Percentiles rank a stretch among this genome's conserved stretches.
Evolutionary conservation across 1,140 invertebrate species (phyloP).

Genomic region (Drosophila bipectinata): DNA sequence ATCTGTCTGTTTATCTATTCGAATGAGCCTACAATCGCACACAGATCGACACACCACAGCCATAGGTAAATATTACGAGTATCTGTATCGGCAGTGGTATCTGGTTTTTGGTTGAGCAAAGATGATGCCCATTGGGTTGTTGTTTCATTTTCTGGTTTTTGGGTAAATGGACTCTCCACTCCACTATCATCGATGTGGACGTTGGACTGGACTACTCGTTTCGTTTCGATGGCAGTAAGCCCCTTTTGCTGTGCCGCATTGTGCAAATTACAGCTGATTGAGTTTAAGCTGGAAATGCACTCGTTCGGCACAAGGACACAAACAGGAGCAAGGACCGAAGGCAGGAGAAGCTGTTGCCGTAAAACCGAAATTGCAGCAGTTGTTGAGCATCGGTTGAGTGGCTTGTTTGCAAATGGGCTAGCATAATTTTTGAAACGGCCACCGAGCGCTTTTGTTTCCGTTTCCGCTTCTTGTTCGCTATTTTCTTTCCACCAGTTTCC

Average conservation of each 20-base stretch:
- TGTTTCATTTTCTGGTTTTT: slow-evolving; percentile 9
- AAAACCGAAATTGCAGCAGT: slow-evolving; percentile 50
- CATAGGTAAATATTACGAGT: slow-evolving; percentile 1
- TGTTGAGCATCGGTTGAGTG: slow-evolving; percentile 55
- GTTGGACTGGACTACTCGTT: slow-evolving; percentile 14
- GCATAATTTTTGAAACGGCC: slow-evolving; percentile 63
- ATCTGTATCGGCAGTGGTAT: slow-evolving; percentile 9
- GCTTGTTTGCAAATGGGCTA: slow-evolving; percentile 76
- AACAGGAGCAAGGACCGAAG: slow-evolving; percentile 7
- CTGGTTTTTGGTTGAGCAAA: slow-evolving; percentile 23
- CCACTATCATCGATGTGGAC: background rate
- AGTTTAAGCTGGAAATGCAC: slow-evolving; percentile 61
- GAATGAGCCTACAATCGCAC: slow-evolving; percentile 7
- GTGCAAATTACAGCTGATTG: slow-evolving; percentile 72
- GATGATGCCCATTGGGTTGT: slow-evolving; percentile 33
- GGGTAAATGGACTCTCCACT: slow-evolving; percentile 17
- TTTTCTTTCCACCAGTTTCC: slow-evolving; percentile 11
- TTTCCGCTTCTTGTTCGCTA: slow-evolving; percentile 8
- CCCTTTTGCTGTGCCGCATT: slow-evolving; percentile 53
- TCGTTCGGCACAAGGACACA: slow-evolving; percentile 24
- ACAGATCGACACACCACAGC: background rate
- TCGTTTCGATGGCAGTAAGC: slow-evolving; percentile 50
- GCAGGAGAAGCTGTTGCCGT: slow-evolving; percentile 12
- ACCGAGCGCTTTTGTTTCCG: slow-evolving; percentile 39
- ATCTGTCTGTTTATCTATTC: slow-evolving; percentile 30